Conservation (phyloP, 2,113 vertebrate species). For the Siniperca chuatsi region DNA sequence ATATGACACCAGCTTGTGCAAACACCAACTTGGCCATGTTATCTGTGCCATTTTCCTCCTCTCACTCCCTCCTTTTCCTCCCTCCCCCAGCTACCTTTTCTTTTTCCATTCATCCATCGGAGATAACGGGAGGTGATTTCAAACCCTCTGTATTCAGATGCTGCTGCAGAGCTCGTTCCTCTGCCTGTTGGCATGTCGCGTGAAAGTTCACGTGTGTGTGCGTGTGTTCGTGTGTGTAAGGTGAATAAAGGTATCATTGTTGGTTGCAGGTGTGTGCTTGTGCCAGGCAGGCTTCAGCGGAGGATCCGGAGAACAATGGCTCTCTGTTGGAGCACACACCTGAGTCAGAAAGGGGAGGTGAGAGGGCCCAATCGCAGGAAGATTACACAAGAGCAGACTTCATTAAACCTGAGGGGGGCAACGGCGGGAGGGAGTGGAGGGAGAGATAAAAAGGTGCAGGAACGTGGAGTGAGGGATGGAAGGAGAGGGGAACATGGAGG, state of each 20-base stretch:
- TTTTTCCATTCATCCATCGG: slow-evolving; percentile 25
- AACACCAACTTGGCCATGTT: slow-evolving; percentile 64
- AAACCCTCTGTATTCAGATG: slow-evolving; percentile 41
- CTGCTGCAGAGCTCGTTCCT: slow-evolving; percentile 27
- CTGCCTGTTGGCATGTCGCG: slow-evolving; percentile 26
- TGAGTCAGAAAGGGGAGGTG: slow-evolving; percentile 79
- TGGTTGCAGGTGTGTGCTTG: slow-evolving; percentile 81
- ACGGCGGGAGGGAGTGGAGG: background rate
- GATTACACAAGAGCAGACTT: slow-evolving; percentile 81
- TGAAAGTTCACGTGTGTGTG: slow-evolving; percentile 11
- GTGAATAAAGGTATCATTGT: slow-evolving; percentile 80
- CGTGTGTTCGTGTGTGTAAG: slow-evolving; percentile 39
- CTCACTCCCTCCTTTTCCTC: slow-evolving; percentile 4
- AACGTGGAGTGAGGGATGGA: slow-evolving; percentile 34
- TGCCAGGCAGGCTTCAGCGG: slow-evolving; percentile 75
- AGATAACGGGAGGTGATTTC: slow-evolving; percentile 70
- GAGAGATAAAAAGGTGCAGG: slow-evolving; percentile 44
- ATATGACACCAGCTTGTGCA: slow-evolving; percentile 72
- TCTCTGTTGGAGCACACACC: slow-evolving; percentile 80
- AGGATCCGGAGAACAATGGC: slow-evolving; percentile 78
- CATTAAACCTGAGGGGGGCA: slow-evolving; percentile 71
- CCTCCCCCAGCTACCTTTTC: background rate
- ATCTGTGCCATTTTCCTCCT: slow-evolving; percentile 34
- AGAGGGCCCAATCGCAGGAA: slow-evolving; percentile 75
- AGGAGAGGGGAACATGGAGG: slow-evolving; percentile 16